phyloP scores from a whole-genome alignment of 1,140 invertebrate species.

The Drosophila trapezifrons region DNA sequence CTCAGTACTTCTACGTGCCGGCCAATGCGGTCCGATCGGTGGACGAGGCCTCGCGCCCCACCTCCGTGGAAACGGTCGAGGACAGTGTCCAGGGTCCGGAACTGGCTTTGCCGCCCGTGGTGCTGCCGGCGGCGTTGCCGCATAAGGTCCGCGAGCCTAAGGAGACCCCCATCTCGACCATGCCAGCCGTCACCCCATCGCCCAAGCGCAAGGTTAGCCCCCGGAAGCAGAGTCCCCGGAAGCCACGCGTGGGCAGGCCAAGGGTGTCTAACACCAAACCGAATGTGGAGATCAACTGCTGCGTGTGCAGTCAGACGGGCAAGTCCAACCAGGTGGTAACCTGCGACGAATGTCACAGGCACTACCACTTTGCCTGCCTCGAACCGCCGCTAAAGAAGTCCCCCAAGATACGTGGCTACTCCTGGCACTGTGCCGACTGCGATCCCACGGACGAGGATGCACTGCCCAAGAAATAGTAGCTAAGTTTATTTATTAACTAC shows the following conservation, averaged over 20 bases:
- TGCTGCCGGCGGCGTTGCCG: slow-evolving; percentile 16
- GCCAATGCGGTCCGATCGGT: slow-evolving; percentile 82
- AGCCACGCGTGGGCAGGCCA: slow-evolving; percentile 61
- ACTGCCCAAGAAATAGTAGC: slow-evolving; percentile 48
- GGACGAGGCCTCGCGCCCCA: slow-evolving; percentile 79
- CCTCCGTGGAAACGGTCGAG: slow-evolving; percentile 82
- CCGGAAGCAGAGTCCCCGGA: slow-evolving; percentile 67
- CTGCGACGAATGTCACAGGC: slow-evolving; percentile 96
- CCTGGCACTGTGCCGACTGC: slow-evolving; percentile 98
- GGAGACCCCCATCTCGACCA: slow-evolving; percentile 3
- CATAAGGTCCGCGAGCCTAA: slow-evolving; percentile 41
- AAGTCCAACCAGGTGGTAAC: slow-evolving; percentile 85
- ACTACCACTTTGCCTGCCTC: slow-evolving; percentile 96
- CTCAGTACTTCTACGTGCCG: slow-evolving; percentile 81
- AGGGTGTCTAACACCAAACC: slow-evolving; percentile 53
- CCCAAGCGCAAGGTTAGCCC: slow-evolving; percentile 63
- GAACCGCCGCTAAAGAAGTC: slow-evolving; percentile 97
- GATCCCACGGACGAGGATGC: slow-evolving; percentile 89
- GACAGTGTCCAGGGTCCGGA: slow-evolving; percentile 52
- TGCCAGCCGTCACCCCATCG: slow-evolving; percentile 5
- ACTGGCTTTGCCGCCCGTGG: slow-evolving; percentile 22
- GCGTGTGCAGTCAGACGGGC: slow-evolving; percentile 71
- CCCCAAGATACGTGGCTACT: slow-evolving; percentile 96
- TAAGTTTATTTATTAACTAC: slow-evolving; percentile 2
- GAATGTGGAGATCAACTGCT: slow-evolving; percentile 64